Percentiles rank a stretch among this genome's conserved stretches.
Conservation (phyloP, 2,888 invertebrate genomes). For the Cataglyphis altisquamis region DNA sequence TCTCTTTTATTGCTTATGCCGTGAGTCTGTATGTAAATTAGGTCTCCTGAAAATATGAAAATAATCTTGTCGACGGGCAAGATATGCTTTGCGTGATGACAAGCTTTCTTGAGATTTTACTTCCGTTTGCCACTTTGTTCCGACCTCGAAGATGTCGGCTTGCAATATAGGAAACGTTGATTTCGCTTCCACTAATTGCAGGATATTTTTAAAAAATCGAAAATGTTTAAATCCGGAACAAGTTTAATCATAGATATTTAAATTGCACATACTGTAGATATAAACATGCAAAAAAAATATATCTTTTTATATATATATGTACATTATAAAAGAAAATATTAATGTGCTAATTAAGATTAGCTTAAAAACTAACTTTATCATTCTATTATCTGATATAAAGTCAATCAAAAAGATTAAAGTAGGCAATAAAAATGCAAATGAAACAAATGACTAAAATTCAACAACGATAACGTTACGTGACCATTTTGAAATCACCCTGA, state of each 20-base stretch:
- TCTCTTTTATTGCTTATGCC: constrained; percentile 44
- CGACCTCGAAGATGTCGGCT: constrained; percentile 57
- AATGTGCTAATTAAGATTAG: not conserved
- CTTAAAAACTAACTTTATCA: constrained; percentile 3
- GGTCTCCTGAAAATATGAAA: constrained; percentile 55
- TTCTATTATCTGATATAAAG: constrained; percentile 25
- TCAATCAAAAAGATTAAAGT: constrained; percentile 13
- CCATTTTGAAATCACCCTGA: constrained; percentile 26
- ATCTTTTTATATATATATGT: not conserved
- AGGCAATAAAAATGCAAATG: constrained; percentile 42
- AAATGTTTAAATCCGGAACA: not conserved
- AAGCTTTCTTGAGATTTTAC: constrained; percentile 59
- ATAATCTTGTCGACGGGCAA: constrained; percentile 50
- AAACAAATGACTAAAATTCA: constrained; percentile 15
- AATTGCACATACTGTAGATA: not conserved
- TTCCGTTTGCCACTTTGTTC: constrained; percentile 54
- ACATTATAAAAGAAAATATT: not conserved
- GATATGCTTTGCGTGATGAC: constrained; percentile 88
- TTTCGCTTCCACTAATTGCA: constrained; percentile 19
- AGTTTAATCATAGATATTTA: constrained; percentile 20
- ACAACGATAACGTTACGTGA: constrained; percentile 28
- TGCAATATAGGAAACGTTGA: constrained; percentile 17
- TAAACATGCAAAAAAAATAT: not conserved
- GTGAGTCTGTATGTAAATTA: constrained; percentile 60
- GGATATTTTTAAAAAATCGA: constrained; percentile 5